Percentiles rank a stretch among this genome's conserved stretches.
These are phyloP conservation scores for Pelusios castaneus DNA, from an alignment of 2,113 vertebrate genomes.

Conservation along the genomic window DNA sequence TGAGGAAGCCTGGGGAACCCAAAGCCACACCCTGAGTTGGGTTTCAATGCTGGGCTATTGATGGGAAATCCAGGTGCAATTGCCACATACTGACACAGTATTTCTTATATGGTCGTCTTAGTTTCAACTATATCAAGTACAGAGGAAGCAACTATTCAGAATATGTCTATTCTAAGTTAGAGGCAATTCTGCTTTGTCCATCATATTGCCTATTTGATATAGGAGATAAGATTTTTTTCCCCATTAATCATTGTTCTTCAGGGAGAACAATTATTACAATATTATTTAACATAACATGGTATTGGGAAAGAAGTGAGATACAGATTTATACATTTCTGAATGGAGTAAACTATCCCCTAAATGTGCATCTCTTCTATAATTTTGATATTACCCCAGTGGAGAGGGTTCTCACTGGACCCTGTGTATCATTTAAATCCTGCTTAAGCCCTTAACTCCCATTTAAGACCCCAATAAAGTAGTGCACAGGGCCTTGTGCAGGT, in stretches of 20 bases:
- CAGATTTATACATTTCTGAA: neutral
- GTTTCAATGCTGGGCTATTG: too few relatives aligned
- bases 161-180: neutral
- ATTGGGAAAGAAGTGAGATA: neutral
- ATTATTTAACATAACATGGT: neutral
- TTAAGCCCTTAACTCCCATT: neutral
- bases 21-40: too few relatives aligned
- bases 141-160: neutral
- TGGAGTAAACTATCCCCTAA: neutral
- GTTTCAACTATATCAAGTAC: neutral
- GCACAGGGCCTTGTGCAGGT: neutral
- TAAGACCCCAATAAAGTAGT: neutral
- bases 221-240: neutral
- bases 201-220: neutral
- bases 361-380: neutral
- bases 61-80: too few relatives aligned
- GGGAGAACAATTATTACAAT: neutral
- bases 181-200: neutral
- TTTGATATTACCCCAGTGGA: neutral
- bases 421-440: neutral
- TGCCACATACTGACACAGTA: neutral
- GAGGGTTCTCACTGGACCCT: neutral
- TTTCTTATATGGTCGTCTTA: neutral
- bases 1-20: too few relatives aligned
- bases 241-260: neutral